These are phyloP conservation scores for Cuculus canorus DNA, from an alignment of 2,797 vertebrate species.

Conservation along the genomic window DNA sequence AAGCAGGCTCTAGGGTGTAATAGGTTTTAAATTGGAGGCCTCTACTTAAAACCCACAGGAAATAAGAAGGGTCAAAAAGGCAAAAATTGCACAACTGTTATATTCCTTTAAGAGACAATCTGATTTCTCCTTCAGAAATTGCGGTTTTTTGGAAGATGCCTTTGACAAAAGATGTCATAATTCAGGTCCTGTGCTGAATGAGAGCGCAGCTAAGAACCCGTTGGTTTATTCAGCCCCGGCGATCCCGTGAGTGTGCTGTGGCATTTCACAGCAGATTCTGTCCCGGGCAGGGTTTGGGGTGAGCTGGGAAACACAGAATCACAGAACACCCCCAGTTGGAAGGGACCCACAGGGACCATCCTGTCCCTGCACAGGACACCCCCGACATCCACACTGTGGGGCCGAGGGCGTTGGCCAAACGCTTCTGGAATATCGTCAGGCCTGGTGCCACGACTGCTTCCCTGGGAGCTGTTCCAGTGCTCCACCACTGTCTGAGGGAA, in stretches of 20 bases:
- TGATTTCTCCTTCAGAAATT: slow-evolving; percentile 71
- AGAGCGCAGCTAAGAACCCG: slow-evolving; percentile 20
- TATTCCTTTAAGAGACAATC: slow-evolving; percentile 74
- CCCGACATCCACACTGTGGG: too few species aligned
- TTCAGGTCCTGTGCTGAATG: slow-evolving; percentile 32
- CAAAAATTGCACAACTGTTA: slow-evolving; percentile 70
- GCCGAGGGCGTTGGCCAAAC: too few species aligned
- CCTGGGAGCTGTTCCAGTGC: too few species aligned
- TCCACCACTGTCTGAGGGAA: too few species aligned
- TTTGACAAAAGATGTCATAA: slow-evolving; percentile 74
- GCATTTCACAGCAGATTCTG: background rate
- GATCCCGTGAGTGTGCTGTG: background rate
- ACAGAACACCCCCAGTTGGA: too few species aligned
- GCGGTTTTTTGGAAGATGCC: slow-evolving; percentile 55
- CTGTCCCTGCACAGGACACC: too few species aligned
- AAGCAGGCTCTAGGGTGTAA: slow-evolving; percentile 57
- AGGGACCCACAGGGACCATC: too few species aligned
- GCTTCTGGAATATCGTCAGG: too few species aligned
- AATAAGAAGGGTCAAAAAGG: slow-evolving; percentile 72
- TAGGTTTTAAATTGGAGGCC: slow-evolving; percentile 77
- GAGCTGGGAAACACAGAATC: too few species aligned
- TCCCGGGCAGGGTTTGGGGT: too few species aligned
- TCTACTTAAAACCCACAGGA: slow-evolving; percentile 75
- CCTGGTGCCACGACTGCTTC: too few species aligned
- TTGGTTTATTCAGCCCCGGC: slow-evolving; percentile 31